Evolutionary conservation across 2,113 vertebrate genomes (phyloP).

Genomic region (Erythrocercus mccallii): DNA sequence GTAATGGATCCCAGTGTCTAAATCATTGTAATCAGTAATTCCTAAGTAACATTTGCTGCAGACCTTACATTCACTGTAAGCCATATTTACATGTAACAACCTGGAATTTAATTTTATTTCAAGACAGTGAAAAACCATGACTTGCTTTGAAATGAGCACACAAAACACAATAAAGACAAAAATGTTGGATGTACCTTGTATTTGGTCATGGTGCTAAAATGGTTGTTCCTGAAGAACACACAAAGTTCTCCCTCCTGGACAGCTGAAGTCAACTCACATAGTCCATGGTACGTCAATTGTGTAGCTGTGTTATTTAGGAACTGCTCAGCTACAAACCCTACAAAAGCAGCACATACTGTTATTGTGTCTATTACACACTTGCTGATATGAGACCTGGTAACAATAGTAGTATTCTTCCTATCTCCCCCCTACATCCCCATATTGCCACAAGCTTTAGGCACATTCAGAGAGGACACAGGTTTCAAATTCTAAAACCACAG

Average conservation of each 20-base stretch:
- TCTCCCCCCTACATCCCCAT: not conserved
- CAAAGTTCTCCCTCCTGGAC: slow-evolving; percentile 98
- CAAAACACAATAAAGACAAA: not conserved
- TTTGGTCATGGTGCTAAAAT: slow-evolving; percentile 99
- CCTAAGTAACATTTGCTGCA: not conserved
- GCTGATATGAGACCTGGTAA: not conserved
- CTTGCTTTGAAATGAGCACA: not conserved
- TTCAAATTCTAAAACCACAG: not conserved
- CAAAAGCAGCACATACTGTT: slow-evolving; percentile 52
- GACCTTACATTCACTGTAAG: not conserved
- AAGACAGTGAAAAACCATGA: not conserved
- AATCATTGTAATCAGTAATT: not conserved
- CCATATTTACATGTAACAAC: not conserved
- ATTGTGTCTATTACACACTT: not conserved
- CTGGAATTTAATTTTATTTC: not conserved
- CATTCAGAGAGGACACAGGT: not conserved
- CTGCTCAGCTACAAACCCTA: slow-evolving; percentile 95
- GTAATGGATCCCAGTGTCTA: not conserved
- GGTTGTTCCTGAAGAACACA: slow-evolving; percentile 99
- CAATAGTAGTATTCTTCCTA: not conserved
- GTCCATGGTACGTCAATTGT: slow-evolving; percentile 94
- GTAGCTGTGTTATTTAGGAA: slow-evolving; percentile 96
- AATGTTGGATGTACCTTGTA: slow-evolving; percentile 82
- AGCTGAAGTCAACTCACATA: slow-evolving; percentile 94
- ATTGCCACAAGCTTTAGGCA: not conserved